phyloP scores from a whole-genome alignment of 2,888 invertebrate species.

The Drosophila monieri region DNA sequence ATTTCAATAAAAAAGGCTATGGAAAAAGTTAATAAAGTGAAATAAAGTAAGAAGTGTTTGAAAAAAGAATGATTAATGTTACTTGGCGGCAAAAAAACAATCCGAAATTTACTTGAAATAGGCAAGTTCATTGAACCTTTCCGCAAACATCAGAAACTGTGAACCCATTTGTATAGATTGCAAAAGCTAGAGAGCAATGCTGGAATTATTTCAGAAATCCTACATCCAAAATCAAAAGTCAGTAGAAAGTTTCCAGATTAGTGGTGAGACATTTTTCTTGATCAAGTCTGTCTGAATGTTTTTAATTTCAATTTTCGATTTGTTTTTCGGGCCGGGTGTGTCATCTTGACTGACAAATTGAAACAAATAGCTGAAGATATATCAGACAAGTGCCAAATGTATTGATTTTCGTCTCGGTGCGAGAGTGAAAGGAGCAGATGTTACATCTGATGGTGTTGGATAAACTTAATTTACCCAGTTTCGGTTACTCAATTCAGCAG shows the following conservation, averaged over 20 bases:
- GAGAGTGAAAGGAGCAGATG: conserved; percentile 25
- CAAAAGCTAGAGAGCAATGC: conserved; percentile 6
- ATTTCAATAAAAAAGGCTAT: too few species aligned
- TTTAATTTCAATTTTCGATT: conserved; percentile 61
- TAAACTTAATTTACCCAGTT: conserved; percentile 62
- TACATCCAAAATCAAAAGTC: conserved; percentile 6
- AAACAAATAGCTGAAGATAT: conserved; percentile 64
- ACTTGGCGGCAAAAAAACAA: not conserved
- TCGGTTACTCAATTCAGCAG: conserved; percentile 52
- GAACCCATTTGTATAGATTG: conserved; percentile 14
- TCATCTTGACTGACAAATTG: conserved; percentile 65
- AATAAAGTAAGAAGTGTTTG: too few species aligned
- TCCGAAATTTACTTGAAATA: not conserved
- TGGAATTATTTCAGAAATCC: conserved; percentile 7
- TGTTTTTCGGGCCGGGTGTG: conserved; percentile 33
- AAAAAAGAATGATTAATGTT: too few species aligned
- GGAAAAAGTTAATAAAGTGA: too few species aligned
- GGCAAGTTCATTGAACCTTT: conserved; percentile 26
- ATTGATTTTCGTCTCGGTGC: conserved; percentile 28
- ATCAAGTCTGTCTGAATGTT: conserved; percentile 46
- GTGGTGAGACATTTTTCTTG: conserved; percentile 47
- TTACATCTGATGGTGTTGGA: conserved; percentile 53
- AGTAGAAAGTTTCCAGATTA: not conserved
- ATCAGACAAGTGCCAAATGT: conserved; percentile 44
- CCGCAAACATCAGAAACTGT: conserved; percentile 13